phyloP scores from a whole-genome alignment of 2,113 vertebrate genomes.

The Phasianus colchicus region DNA sequence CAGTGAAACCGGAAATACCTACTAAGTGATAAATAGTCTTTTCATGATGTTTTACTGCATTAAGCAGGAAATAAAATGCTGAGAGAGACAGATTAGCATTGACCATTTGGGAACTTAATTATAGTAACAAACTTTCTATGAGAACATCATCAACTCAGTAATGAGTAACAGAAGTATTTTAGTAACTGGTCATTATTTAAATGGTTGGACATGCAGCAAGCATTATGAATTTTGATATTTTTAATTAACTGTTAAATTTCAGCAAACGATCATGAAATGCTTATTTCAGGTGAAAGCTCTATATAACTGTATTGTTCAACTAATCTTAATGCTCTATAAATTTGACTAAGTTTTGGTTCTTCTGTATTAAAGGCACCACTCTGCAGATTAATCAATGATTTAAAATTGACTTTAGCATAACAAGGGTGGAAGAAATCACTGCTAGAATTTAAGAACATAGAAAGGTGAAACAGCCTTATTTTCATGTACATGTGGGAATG shows the following conservation, averaged over 20 bases:
- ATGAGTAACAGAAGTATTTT: conserved; percentile 4
- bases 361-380: background rate
- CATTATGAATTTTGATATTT: background rate
- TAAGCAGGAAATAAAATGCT: conserved; percentile 45
- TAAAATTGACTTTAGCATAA: background rate
- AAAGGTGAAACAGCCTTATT: background rate
- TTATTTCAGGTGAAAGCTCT: background rate
- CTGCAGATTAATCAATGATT: background rate
- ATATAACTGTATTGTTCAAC: background rate
- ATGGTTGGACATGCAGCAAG: background rate
- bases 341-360: background rate
- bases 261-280: background rate
- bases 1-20: conserved; percentile 42
- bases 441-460: background rate
- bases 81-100: conserved; percentile 25
- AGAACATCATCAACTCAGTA: background rate
- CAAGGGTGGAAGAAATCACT: background rate
- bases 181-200: background rate
- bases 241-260: background rate
- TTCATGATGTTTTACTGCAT: conserved; percentile 42
- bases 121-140: conserved; percentile 39
- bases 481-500: background rate
- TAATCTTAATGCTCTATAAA: background rate
- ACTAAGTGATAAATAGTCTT: conserved; percentile 6
- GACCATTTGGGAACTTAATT: conserved; percentile 41